Base-by-base conservation (phyloP, 2,888 invertebrate genomes). In the Cryptocheilus praepositus region DNA sequence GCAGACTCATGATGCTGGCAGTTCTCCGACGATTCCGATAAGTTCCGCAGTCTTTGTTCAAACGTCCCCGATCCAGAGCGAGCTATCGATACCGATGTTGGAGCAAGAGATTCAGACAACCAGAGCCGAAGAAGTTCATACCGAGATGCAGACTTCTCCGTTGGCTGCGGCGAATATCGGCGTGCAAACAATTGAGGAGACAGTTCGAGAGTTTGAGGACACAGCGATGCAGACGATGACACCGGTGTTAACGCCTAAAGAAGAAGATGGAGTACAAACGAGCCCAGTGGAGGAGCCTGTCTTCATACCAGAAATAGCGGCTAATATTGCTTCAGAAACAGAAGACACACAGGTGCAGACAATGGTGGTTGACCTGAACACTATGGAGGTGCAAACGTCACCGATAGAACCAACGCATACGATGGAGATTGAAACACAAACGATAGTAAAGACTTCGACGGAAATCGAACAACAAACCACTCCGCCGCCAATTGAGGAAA, bases 101-200 rank as follows among this genome's bases (percentile, higher is more conserved):
- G 81, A 84, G 46, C 67, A 63, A 18, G 76, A 81, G 56, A 85
- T 90, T 44, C 92, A 92, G 85, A 92, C 92, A 7, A 90, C 90
- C 69, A 85, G 87, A 57, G 81, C 89, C 0, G 89, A 86, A 61
- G 92, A 92, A 81, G 74, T 80, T 3, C 86, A 89, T 64, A 82
- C 81, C 22, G 89, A 90, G 46, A 90, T 92, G 61, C 90, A 93
- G 88, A 94, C 94, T 15, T 91, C 92, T 25, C 92, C 94, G 2
- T 90, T 92, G 72, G 86, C 90, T 16, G 60, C 13, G 0, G 51
- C 60, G 0, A 76, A 78, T 19, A 67, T 63, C 56, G 80, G 74
- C 25, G 67, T 74, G 4, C 87, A 87, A 67, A 87, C 85, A 0
- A 49, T 73, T 2, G 62, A 65, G 0, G 67, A 68, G 18, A 63